A percentile compares a stretch with the other conserved stretches of the same genome.
Conservation (phyloP, 1,140 invertebrate genomes). For the Eumaeus atala region DNA sequence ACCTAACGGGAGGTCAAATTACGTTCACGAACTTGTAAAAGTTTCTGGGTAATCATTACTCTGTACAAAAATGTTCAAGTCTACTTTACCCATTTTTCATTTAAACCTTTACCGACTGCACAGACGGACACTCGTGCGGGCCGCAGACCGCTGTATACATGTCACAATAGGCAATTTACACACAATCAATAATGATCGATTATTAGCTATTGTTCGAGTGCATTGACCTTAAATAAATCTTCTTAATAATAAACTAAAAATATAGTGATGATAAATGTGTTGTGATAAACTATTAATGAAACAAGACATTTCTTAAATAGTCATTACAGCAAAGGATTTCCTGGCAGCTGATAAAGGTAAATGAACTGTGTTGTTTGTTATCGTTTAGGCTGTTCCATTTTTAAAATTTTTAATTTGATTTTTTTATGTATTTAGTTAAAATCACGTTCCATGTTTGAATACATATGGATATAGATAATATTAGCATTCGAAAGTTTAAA, state of each 20-base stretch:
- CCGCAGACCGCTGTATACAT: not conserved
- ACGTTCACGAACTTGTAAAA: too few relatives aligned
- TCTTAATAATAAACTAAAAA: not conserved
- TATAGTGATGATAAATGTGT: not conserved
- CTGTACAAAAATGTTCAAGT: slow-evolving; percentile 12
- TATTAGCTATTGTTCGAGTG: not conserved
- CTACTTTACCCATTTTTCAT: slow-evolving; percentile 22
- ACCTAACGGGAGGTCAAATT: not conserved
- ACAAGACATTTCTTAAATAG: not conserved
- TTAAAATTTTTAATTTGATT: too few relatives aligned
- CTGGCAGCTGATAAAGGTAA: not conserved
- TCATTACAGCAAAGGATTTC: not conserved
- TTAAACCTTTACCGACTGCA: slow-evolving; percentile 22
- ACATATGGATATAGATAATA: too few relatives aligned
- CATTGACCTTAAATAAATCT: not conserved
- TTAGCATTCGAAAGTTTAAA: too few relatives aligned
- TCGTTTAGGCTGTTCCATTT: too few relatives aligned
- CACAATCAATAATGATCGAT: not conserved
- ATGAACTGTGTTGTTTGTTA: too few relatives aligned
- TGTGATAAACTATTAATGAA: not conserved
- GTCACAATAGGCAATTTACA: not conserved
- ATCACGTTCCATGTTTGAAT: too few relatives aligned
- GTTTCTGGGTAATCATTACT: slow-evolving; percentile 14
- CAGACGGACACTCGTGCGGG: slow-evolving; percentile 13
- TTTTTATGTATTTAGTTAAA: too few relatives aligned